phyloP scores from a whole-genome alignment of 2,113 vertebrate genomes.

The Scomber japonicus region DNA sequence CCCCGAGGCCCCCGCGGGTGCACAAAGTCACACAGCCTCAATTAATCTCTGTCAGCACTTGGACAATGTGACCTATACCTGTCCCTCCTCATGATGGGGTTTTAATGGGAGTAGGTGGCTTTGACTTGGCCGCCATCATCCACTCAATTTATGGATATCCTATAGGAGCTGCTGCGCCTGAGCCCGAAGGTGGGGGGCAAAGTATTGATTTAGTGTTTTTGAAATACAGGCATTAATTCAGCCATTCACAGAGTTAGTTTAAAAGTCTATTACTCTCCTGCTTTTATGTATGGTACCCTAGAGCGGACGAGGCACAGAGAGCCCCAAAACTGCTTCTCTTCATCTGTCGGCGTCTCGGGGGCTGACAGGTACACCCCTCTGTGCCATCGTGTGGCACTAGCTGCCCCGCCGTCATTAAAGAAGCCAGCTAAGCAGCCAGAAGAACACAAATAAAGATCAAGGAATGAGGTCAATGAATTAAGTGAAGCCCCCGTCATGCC shows the following conservation, averaged over 20 bases:
- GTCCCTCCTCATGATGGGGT: constrained; percentile 67
- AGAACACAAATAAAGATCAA: constrained; percentile 61
- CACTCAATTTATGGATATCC: constrained; percentile 77
- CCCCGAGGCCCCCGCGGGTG: constrained; percentile 19
- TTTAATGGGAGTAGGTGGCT: constrained; percentile 64
- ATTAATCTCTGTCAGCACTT: constrained; percentile 75
- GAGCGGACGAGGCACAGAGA: constrained; percentile 29
- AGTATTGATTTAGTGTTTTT: constrained; percentile 56
- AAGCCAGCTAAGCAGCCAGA: constrained; percentile 11
- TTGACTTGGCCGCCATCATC: constrained; percentile 56
- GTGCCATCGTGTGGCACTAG: constrained; percentile 7
- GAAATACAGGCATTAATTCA: constrained; percentile 64
- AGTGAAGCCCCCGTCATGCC: constrained; percentile 46
- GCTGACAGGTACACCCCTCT: constrained; percentile 9
- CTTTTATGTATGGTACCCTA: neutral
- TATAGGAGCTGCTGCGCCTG: constrained; percentile 48
- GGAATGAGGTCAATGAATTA: constrained; percentile 70
- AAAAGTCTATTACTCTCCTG: constrained; percentile 60
- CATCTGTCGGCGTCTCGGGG: constrained; percentile 11
- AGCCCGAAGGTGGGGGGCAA: constrained; percentile 53
- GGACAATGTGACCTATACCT: constrained; percentile 76
- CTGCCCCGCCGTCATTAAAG: constrained; percentile 34
- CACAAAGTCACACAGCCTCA: constrained; percentile 62
- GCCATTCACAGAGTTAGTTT: constrained; percentile 51
- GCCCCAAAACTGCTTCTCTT: constrained; percentile 10